These are phyloP conservation scores for Patagioenas fasciata DNA, from an alignment of 2,113 vertebrate species.

Conservation along the genomic window DNA sequence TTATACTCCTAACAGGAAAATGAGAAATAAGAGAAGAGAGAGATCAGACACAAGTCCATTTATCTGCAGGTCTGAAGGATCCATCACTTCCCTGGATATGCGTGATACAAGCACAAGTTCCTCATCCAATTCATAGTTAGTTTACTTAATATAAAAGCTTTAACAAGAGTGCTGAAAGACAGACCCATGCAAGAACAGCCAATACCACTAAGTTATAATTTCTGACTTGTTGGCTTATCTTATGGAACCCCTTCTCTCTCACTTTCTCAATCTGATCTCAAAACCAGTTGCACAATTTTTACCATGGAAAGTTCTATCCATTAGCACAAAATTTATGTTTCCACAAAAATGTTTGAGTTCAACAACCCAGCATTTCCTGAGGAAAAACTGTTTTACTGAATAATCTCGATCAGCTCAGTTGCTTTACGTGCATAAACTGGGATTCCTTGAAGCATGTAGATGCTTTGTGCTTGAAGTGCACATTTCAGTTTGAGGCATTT, in stretches of 20 bases:
- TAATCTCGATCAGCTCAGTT: not conserved
- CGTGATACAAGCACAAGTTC: not conserved
- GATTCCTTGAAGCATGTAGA: fast-evolving
- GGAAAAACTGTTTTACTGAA: not conserved
- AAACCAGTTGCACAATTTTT: not conserved
- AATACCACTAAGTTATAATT: not conserved
- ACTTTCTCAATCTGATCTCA: not conserved
- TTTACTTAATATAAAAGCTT: not conserved
- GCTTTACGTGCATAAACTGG: not conserved
- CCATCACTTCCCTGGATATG: not conserved
- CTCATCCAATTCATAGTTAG: not conserved
- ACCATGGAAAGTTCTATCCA: not conserved
- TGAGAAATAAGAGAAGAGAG: not conserved
- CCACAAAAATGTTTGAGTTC: not conserved
- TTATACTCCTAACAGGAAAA: not conserved
- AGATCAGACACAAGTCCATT: not conserved
- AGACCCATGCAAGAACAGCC: not conserved
- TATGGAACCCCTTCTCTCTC: not conserved
- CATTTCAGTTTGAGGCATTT: not conserved
- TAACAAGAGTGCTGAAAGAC: not conserved
- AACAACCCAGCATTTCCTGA: not conserved
- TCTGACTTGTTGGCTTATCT: not conserved
- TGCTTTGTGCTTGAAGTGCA: not conserved
- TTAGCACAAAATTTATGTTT: not conserved
- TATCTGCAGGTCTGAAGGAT: not conserved